phyloP scores from a whole-genome alignment of 2,888 invertebrate species.

The Hirtodrosophila duncani region DNA sequence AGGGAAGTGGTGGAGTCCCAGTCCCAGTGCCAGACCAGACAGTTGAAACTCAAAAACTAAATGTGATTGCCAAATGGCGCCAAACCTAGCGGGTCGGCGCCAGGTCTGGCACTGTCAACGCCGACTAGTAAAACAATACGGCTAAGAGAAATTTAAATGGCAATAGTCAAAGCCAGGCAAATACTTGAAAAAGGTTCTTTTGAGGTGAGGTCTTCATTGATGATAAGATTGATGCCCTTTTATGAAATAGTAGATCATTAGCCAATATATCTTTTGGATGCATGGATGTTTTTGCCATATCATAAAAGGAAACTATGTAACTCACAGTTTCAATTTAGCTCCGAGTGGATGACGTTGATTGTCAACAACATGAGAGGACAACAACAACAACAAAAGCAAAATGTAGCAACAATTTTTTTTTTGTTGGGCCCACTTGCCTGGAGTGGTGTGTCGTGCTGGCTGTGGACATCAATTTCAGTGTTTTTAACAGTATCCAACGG shows the following conservation, averaged over 20 bases:
- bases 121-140: conserved; percentile 23
- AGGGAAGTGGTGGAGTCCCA: background rate
- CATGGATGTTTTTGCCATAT: too few relatives aligned
- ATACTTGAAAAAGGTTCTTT: too few relatives aligned
- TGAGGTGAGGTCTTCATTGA: too few relatives aligned
- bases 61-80: conserved; percentile 67
- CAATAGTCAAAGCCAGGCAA: too few relatives aligned
- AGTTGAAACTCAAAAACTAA: conserved; percentile 40
- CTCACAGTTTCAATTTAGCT: too few relatives aligned
- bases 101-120: conserved; percentile 14
- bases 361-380: too few relatives aligned
- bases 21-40: too few relatives aligned
- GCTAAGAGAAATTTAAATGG: conserved; percentile 28
- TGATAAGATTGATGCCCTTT: too few relatives aligned
- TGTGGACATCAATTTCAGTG: background rate
- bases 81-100: conserved; percentile 36
- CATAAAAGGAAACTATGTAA: too few relatives aligned
- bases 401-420: background rate
- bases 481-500: background rate
- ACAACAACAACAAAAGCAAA: conserved; percentile 1
- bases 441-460: background rate
- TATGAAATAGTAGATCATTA: too few relatives aligned
- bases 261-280: too few relatives aligned
- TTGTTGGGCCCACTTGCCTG: background rate
- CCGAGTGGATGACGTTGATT: too few relatives aligned